Conservation (phyloP, 2,888 invertebrate species). For the Torymus texanus region DNA sequence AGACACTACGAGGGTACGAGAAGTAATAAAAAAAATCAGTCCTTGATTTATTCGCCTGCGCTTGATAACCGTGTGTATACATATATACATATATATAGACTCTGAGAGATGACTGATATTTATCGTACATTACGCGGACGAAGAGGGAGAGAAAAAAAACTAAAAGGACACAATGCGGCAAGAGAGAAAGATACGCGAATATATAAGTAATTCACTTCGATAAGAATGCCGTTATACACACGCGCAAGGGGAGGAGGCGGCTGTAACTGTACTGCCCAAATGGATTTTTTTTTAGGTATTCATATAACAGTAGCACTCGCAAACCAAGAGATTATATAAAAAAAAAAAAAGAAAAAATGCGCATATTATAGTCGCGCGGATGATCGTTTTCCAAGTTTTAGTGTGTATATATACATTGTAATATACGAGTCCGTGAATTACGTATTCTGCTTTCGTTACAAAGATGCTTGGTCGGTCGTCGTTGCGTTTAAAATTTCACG, state of each 20-base stretch:
- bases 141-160: background rate
- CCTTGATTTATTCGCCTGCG: conserved; percentile 24
- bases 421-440: background rate
- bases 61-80: conserved; percentile 18
- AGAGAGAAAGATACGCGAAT: background rate
- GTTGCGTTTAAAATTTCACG: conserved; percentile 8
- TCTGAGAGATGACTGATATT: conserved; percentile 28
- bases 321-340: conserved; percentile 20
- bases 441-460: conserved; percentile 16
- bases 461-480: background rate
- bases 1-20: too few relatives aligned
- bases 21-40: background rate
- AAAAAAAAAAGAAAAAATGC: conserved; percentile 37
- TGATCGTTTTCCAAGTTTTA: background rate
- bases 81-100: conserved; percentile 7
- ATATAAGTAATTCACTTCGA: conserved; percentile 51
- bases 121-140: conserved; percentile 21
- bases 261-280: conserved; percentile 51
- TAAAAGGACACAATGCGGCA: conserved; percentile 25
- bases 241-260: background rate
- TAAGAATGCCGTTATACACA: conserved; percentile 51
- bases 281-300: conserved; percentile 57
- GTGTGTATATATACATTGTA: too few relatives aligned
- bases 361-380: conserved; percentile 37
- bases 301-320: conserved; percentile 27